These are phyloP conservation scores for Nomada goodeniana DNA, from an alignment of 2,888 invertebrate species.

Conservation along the genomic window DNA sequence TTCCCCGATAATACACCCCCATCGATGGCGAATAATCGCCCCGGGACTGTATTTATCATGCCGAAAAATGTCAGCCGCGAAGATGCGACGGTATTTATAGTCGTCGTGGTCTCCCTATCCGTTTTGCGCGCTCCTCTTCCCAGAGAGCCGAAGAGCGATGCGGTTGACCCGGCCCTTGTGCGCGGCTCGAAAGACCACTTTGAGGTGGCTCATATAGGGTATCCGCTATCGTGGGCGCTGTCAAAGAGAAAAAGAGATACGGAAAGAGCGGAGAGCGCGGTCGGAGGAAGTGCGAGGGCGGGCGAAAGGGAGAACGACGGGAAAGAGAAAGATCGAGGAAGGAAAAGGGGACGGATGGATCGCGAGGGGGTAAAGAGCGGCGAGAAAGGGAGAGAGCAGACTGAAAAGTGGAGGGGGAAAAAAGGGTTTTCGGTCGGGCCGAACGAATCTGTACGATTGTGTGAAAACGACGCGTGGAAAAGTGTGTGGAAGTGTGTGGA, in stretches of 20 bases:
- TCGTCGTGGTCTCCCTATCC: slow-evolving; percentile 43
- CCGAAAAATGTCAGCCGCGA: slow-evolving; percentile 54
- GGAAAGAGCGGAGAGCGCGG: background rate
- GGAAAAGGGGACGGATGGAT: slow-evolving; percentile 36
- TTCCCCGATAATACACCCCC: slow-evolving; percentile 22
- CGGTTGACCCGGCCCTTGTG: slow-evolving; percentile 68
- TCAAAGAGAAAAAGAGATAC: slow-evolving; percentile 51
- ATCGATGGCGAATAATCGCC: slow-evolving; percentile 9
- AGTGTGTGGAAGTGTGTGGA: no score
- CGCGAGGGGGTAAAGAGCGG: background rate
- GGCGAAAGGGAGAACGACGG: background rate
- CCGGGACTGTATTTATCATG: slow-evolving; percentile 57
- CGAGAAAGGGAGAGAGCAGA: background rate
- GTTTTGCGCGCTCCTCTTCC: slow-evolving; percentile 66
- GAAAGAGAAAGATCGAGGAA: slow-evolving; percentile 6
- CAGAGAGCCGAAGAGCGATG: slow-evolving; percentile 60
- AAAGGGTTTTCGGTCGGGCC: slow-evolving; percentile 33
- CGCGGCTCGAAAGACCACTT: slow-evolving; percentile 72
- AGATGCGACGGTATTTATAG: slow-evolving; percentile 62
- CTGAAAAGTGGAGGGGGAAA: background rate
- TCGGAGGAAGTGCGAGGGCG: background rate
- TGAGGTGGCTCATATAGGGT: slow-evolving; percentile 66
- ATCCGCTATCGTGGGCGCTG: slow-evolving; percentile 60
- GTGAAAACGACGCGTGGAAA: slow-evolving; percentile 16
- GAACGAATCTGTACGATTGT: slow-evolving; percentile 40